Base-by-base conservation (phyloP, 2,113 vertebrate genomes). In the Plecotus auritus region DNA sequence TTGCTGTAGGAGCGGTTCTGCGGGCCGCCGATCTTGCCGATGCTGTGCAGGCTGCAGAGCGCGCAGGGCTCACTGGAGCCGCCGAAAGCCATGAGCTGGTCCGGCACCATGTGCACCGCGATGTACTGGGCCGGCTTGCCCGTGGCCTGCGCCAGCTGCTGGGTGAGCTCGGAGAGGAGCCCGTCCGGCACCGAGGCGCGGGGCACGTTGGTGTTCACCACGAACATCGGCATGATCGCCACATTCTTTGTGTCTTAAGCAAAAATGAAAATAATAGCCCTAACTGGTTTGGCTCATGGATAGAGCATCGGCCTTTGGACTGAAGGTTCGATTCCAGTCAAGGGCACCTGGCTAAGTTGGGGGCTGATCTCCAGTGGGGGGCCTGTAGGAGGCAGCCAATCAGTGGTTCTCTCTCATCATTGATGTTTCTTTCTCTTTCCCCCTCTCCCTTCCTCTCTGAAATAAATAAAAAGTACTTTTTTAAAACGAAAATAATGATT, bases 81-180 rank as follows among this genome's bases (percentile, higher is more conserved):
- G 9, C 99, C 99, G 0, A 99, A 99, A 95, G 98, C 98, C 99
- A 99, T 99, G 98, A 99, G 98, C 98, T 99, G 99, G 94, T 99
- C 99, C 1, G 99, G 97, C 78, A 98, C 95, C 96, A 99, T 98
- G 83, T 99, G 99, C 97, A 99, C 99, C 0, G 99, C 99, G 3
- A 99, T 99, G 90, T 99, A 99, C 99, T 99, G 98, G 10, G 98
- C 98, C 26, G 99, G 99, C 97, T 99, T 99, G 64, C 99, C 99
- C 59, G 98, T 99, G 4, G 98, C 98, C 97, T 99, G 99, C 49
- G 99, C 98, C 93, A 99, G 98, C 94, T 99, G 98, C 90, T 99
- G 97, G 0, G 99, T 99, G 49, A 99, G 98, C 96, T 99, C 99
- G 4, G 98, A 98, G 73, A 99, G 92, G 32, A 99, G 94, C 37